Evolutionary conservation across 2,113 vertebrate genomes (phyloP), one percentile per base, ranked within the genome.

Genomic region (Petromus typicus): DNA sequence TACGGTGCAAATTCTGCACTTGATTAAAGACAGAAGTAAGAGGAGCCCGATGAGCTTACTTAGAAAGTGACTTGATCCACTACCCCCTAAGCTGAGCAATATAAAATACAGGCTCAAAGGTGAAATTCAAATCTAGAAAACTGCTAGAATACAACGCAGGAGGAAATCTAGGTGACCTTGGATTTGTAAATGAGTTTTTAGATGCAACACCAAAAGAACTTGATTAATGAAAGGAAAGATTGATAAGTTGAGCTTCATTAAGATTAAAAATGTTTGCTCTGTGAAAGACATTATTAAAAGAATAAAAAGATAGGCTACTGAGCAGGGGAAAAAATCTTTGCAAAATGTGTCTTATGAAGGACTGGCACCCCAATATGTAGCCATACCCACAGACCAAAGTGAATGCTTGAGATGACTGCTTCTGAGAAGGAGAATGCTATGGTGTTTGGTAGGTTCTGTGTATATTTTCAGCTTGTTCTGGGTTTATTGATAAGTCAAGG

Each of bases 21-120:
- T 89, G 34, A 93, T 94, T 84, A 85, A 88, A 89, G 56, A 64
- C 1, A 78, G 85, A 57, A 17, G 80, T 84, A 51, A 85, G 43
- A 64, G 59, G 25, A 61, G 18, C 20, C 56, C 66, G 37, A 32
- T 95, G 54, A 66, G 91, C 83, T 87, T 48, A 76, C 43, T 89
- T 79, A 89, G 69, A 75, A 91, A 54, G 89, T 84, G 51, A 78
- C 54, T 86, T 80, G 54, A 43, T 66, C 23, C 32, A 22, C 43
- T 56, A 59, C 59, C 85, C 66, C 76, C 40, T 73, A 13, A 13
- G 2, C 32, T 30, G 32, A 67, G 32, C 30, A 30, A 80, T 83
- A 67, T 63, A 59, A 67, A 84, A 93, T 51, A 86, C 57, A 82
- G 48, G 4, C 45, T 78, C 40, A 34, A 32, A 17, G n/a, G 2